A percentile compares a stretch with the other conserved stretches of the same genome.
Evolutionary conservation across 92 coral and sea anemone genomes (phyloP).

Genomic region (Virgularia gustaviana): DNA sequence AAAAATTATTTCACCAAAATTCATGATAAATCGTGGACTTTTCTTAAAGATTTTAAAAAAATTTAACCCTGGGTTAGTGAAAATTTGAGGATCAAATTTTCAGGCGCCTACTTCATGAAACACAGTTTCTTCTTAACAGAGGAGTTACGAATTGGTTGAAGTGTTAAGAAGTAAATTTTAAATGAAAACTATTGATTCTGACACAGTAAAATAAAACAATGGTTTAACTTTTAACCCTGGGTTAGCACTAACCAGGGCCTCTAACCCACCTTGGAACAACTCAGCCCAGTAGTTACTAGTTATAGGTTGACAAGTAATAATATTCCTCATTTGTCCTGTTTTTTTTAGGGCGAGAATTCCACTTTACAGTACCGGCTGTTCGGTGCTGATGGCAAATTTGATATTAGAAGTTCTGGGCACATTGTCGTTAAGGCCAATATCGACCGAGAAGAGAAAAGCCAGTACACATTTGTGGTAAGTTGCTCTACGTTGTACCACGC

Average conservation of each 20-base stretch:
- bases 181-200: too few species aligned
- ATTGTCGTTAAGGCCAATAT: conserved; percentile 76
- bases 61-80: too few species aligned
- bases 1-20: too few species aligned
- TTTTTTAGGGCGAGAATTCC: conserved; percentile 66
- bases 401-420: conserved; percentile 71
- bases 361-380: conserved; percentile 64
- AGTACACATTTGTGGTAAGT: conserved; percentile 68
- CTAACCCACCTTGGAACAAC: not conserved
- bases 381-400: conserved; percentile 81
- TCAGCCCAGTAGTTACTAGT: not conserved
- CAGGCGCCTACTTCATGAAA: too few species aligned
- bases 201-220: too few species aligned
- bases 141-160: too few species aligned
- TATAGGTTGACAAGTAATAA: not conserved
- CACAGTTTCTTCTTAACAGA: too few species aligned
- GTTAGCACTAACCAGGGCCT: not conserved
- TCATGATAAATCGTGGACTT: too few species aligned
- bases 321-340: not conserved
- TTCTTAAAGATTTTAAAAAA: too few species aligned
- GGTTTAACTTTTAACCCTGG: too few species aligned
- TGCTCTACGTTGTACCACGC: not conserved
- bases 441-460: conserved; percentile 75
- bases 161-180: too few species aligned
- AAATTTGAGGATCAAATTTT: too few species aligned